Evolutionary conservation across 2,888 invertebrate species (phyloP), one percentile per base, ranked within the genome.

Genomic region (Keiferia lycopersicella): DNA sequence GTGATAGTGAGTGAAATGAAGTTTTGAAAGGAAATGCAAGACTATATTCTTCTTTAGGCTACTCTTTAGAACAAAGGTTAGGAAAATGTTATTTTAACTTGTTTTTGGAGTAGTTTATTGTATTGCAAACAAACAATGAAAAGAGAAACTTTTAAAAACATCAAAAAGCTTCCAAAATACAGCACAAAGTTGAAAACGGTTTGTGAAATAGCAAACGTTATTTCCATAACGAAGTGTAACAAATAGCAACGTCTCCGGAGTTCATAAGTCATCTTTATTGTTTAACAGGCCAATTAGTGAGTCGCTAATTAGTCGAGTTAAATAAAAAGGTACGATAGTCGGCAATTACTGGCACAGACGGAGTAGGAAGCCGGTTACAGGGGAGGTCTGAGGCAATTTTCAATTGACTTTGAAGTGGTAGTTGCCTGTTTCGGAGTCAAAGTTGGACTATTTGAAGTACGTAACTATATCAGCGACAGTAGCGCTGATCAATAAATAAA

Each of bases 201-300:
- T 53, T 26, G 18, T 14, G 22, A 26, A 53, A 50, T 50, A n/a
- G 16, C 16, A 48, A 48, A 48, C 48, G 51, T 12, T 26, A 20
- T 22, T 22, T 56, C 26, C 56, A 14, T 56, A 34, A 56, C 34
- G n/a, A n/a, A 26, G 14, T 26, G 56, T 26, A n/a, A 26, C 34
- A 56, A 34, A 16, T 34, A 20, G 26, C 10, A 56, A 16, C 34
- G 56, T 34, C 26, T 34, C n/a, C 56, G 34, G 56, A 34, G 34
- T 34, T 56, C 56, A 60, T 60, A 60, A 60, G 60, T 60, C 60
- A 60, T 60, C 45, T 60, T 60, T 45, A 60, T 60, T 60, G 60
- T 60, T 60, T 60, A 26, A 60, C 61, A 51, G 61, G 50, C 61
- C 61, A 61, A 61, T 61, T 61, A 61, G 61, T 18, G 18, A 59